Conservation (phyloP, 2,797 vertebrate genomes). For the Enteromius viviparus region DNA sequence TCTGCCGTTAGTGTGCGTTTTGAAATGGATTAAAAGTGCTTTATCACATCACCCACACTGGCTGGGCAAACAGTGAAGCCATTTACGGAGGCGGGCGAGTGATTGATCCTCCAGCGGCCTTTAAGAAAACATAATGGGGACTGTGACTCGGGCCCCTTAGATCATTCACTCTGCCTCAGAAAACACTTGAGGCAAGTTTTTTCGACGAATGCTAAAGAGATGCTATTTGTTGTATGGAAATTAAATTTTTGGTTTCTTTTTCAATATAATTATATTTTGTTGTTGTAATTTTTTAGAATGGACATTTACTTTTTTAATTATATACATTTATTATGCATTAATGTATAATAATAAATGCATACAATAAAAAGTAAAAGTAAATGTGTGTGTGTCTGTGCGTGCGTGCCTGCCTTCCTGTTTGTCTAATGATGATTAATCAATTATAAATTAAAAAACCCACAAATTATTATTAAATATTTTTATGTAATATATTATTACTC, state of each 20-base stretch:
- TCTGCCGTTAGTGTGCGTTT: conserved; percentile 41
- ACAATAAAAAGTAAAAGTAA: no score
- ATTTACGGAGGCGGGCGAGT: conserved; percentile 40
- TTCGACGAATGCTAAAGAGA: conserved; percentile 13
- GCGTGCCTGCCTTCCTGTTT: not conserved
- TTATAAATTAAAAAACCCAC: not conserved
- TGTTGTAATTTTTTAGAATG: not conserved
- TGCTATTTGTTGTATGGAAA: conserved; percentile 20
- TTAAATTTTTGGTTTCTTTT: not conserved
- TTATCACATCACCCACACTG: conserved; percentile 55
- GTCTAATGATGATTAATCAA: not conserved
- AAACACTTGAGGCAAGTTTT: conserved; percentile 29
- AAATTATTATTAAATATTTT: not conserved
- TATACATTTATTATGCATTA: no score
- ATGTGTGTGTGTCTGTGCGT: no score
- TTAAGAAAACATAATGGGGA: conserved; percentile 47
- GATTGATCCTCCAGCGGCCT: conserved; percentile 51
- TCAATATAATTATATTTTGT: not conserved
- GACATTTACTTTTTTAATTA: not conserved
- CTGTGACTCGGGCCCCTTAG: conserved; percentile 26
- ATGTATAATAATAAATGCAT: no score
- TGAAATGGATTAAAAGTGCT: conserved; percentile 55
- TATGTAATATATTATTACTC: no score
- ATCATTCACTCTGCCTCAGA: conserved; percentile 43
- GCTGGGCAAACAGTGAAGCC: conserved; percentile 31